These are phyloP conservation scores for Neodiprion fabricii DNA, from an alignment of 1,140 invertebrate species.

Conservation along the genomic window DNA sequence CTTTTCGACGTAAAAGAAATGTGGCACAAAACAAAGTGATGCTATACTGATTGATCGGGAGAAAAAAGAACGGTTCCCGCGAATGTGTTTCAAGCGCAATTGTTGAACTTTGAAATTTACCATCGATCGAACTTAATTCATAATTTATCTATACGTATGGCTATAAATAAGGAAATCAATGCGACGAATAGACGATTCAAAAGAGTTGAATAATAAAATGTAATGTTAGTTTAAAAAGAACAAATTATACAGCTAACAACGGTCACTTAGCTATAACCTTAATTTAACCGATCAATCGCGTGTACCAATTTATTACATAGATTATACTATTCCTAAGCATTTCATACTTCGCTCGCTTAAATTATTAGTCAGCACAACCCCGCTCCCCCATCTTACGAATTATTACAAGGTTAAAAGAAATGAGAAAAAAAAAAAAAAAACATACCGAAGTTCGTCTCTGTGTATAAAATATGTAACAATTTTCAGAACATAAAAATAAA, in stretches of 20 bases:
- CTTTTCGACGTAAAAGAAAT: too few species aligned
- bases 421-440: neutral
- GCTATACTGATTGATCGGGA: too few species aligned
- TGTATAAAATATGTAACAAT: neutral
- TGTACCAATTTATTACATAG: too few species aligned
- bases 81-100: slow-evolving; percentile 15
- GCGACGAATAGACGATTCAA: neutral
- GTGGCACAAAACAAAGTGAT: too few species aligned
- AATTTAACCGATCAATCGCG: slow-evolving; percentile 24
- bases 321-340: too few species aligned
- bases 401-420: too few species aligned
- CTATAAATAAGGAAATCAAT: too few species aligned
- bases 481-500: neutral
- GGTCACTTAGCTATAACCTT: slow-evolving; percentile 39
- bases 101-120: neutral
- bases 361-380: too few species aligned
- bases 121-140: too few species aligned
- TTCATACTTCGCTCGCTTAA: neutral
- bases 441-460: neutral
- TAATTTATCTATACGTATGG: too few species aligned
- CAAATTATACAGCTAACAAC: slow-evolving; percentile 31
- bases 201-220: slow-evolving; percentile 33
- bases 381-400: too few species aligned
- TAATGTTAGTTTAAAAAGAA: slow-evolving; percentile 39
- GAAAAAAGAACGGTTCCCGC: neutral